These are phyloP conservation scores for Pardalotus punctatus DNA, from an alignment of 2,113 vertebrate species.

Conservation along the genomic window DNA sequence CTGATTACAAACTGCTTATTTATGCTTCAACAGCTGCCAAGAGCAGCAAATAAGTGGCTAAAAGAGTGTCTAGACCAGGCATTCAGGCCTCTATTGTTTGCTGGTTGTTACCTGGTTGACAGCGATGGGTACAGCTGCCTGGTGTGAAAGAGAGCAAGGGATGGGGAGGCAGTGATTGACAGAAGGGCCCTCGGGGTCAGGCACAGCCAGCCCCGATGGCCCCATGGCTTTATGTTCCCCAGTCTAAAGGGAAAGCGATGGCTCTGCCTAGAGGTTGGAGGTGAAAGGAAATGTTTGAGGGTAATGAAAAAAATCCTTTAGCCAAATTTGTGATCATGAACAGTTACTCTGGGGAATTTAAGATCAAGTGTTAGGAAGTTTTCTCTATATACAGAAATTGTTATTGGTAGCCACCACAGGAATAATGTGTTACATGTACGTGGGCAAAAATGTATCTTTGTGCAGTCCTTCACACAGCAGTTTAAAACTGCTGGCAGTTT, in stretches of 20 bases:
- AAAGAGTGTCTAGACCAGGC: constrained; percentile 90
- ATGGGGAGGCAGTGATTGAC: constrained; percentile 82
- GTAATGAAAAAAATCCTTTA: constrained; percentile 82
- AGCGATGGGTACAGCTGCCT: constrained; percentile 87
- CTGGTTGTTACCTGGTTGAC: constrained; percentile 88
- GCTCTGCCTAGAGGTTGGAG: constrained; percentile 81
- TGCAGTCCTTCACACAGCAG: not conserved
- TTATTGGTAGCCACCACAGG: not conserved
- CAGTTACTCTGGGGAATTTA: constrained; percentile 70
- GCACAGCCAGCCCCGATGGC: constrained; percentile 74
- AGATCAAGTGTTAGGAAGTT: constrained; percentile 42
- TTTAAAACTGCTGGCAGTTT: not conserved
- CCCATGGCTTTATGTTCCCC: constrained; percentile 78
- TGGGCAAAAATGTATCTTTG: not conserved
- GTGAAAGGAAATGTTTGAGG: constrained; percentile 83
- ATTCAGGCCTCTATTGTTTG: constrained; percentile 88
- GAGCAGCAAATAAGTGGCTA: constrained; percentile 90
- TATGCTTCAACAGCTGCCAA: constrained; percentile 91
- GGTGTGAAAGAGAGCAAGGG: constrained; percentile 82
- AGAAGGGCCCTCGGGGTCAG: constrained; percentile 81
- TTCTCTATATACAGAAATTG: not conserved
- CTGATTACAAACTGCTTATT: constrained; percentile 91
- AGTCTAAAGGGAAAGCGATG: constrained; percentile 75
- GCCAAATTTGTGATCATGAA: constrained; percentile 81
- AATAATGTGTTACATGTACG: not conserved